Base-by-base conservation (phyloP, 2,797 vertebrate genomes). In the Schizopygopsis malacanthus region DNA sequence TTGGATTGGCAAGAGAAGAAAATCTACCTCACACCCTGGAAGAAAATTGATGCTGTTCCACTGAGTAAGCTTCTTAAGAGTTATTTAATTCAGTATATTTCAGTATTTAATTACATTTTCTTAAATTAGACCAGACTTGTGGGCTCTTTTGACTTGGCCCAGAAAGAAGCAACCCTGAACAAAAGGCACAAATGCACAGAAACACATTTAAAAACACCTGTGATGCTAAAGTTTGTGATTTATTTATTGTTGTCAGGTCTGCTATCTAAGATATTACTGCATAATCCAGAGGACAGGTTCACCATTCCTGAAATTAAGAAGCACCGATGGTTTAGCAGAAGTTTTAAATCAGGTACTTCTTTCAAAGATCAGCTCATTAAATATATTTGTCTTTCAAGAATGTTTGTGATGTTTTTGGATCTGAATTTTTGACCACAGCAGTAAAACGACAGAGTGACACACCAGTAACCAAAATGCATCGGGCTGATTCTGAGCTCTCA, bases 1-100 rank as follows among this genome's bases (percentile, higher is more conserved):
- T 95, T 95, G 3, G 98, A 99, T 87, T 99, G 98, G 98, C 96
- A 97, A 84, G 96, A 98, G 89, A 96, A 94, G 91, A 99, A 98
- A 91, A 97, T 95, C 0, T 99, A 98, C 90, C 92, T 99, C 28
- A 90, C 97, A 3, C 98, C 98, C 4, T 99, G 98, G 98, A 99
- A 97, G 89, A 99, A 99, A 94, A 97, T 99, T 0, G 96, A 97
- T 90, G 96, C 97, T 0, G 87, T 94, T 16, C 97, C 98, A 28
- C 93, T 99, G 20, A 96, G 98, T 99, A 93, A 93, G 90, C 41
- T 47, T 79, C n/a, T 75, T 20, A 28, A 52, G 45, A 10, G 11
- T 41, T 28, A n/a, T 33, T 52, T 3, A 33, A 69, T 13, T 22
- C 11, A 9, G 11, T 41, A 16, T 56, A 43, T 20, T 82, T 37